Base-by-base conservation (phyloP, 2,797 vertebrate genomes). In the Myotis daubentonii region DNA sequence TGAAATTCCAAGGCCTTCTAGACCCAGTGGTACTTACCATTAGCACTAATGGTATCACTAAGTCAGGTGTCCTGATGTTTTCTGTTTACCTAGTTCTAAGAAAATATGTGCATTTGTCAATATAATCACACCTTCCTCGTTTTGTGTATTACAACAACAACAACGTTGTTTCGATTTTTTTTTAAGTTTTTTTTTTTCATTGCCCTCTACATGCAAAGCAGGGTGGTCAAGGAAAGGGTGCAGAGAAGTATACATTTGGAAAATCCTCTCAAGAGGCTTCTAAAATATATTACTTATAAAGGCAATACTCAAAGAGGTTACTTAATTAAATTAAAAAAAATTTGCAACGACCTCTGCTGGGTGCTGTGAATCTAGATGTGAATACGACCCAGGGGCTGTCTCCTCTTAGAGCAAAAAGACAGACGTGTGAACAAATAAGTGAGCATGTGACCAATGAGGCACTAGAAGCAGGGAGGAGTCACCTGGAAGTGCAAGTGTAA, bases 241-340 rank as follows among this genome's bases (percentile, higher is more conserved):
- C 6, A 68, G 12, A n/a, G 36, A 47, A 53, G 1, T 25, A 74
- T 55, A 51, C 8, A 68, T 55, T 74, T 88, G 2, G 62, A 90
- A 91, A 89, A 30, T 84, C 1, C 9, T 95, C 30, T 68, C 6
- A 82, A 95, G 47, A 62, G 38, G 36, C 2, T 66, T 93, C 20
- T 51, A 62, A 68, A 90, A 62, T 88, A 36, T n/a, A 51, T 36
- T 60, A 53, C 71, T 89, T 19, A 81, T 71, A 80, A 87, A 92
- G 36, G 15, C 11, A 68, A 51, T 72, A 76, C 33, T 66, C 74
- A 41, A 86, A 71, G 23, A 81, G 15, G 47, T 84, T 57, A 81
- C 30, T 93, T 25, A 81, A 38, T 71, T 62, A 93, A 15, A 70
- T 53, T 36, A 6, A 33, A 9, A 66, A 68, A 75, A 53, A 75